Evolutionary conservation across 2,888 invertebrate genomes (phyloP).

Genomic region (Neoaliturus tenellus): DNA sequence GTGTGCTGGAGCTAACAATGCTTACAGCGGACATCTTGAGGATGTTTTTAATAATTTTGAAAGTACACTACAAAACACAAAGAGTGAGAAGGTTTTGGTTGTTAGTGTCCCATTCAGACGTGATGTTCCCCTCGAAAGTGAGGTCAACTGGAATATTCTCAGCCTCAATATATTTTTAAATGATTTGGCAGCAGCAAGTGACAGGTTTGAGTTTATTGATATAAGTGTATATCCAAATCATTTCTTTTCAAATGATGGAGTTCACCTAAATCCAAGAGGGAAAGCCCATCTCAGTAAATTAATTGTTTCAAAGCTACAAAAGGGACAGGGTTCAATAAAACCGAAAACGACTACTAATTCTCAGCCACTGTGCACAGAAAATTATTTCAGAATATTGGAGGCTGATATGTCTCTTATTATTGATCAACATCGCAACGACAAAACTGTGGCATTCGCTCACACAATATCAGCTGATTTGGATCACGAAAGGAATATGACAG

Average conservation of each 20-base stretch:
- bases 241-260: no score
- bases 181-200: not conserved
- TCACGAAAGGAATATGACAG: not conserved
- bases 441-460: not conserved
- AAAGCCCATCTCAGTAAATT: not conserved
- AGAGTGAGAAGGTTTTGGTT: not conserved
- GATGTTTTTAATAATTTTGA: not conserved
- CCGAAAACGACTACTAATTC: not conserved
- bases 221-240: not conserved
- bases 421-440: not conserved
- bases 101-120: not conserved
- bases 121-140: not conserved
- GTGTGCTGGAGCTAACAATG: no score
- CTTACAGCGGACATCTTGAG: not conserved
- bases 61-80: not conserved
- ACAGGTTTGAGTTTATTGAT: not conserved
- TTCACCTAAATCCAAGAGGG: not conserved
- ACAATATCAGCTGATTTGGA: not conserved
- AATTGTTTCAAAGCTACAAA: not conserved
- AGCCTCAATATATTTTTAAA: not conserved
- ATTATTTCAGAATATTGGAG: not conserved
- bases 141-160: not conserved
- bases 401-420: not conserved
- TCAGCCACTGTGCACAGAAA: no score
- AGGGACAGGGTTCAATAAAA: not conserved